Base-by-base conservation (phyloP, 2,888 invertebrate genomes). In the Lordiphosa fenestrarum region DNA sequence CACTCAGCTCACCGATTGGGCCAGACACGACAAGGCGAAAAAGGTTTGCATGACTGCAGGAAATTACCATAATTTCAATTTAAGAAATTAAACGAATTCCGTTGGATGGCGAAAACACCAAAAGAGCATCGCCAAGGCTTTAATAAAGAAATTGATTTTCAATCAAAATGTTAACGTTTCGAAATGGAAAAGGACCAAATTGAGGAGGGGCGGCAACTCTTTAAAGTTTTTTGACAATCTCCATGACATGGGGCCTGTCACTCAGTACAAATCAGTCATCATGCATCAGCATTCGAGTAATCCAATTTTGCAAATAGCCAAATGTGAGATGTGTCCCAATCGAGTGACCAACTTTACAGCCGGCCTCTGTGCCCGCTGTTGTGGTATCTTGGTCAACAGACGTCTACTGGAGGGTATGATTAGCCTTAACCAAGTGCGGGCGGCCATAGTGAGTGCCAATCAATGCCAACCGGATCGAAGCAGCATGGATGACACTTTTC, bases 31-130 rank as follows among this genome's bases (percentile, higher is more conserved):
- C 65, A 64, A 41, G 69, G 56, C 62, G 62, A 70, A 64, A 57
- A 81, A 60, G 74, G 78, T 53, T 86, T 70, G 86, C 84, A 84
- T 84, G 84, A 78, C 86, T 82, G 57, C 67, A 68, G 78, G 75
- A 85, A 75, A 86, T 84, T 84, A 86, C 83, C 85, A 86, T 86
- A 84, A 86, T 75, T 84, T 84, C 86, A 84, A 84, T 86, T 86
- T 85, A 78, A 85, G 82, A 82, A 78, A 86, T 82, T 85, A 82
- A 75, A 85, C 71, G 69, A 80, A 73, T 82, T 82, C 66, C 61
- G 62, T 56, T 55, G 52, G 42, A 59, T 66, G 37, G 46, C 49
- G n/a, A 46, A 67, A 63, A 63, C 44, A 66, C 58, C 59, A 61
- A 78, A 71, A 62, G 66, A 58, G 42, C 68, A 42, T 58, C 53